Evolutionary conservation across 2,888 invertebrate species (phyloP).

Genomic region (Sylvicola cinctus): DNA sequence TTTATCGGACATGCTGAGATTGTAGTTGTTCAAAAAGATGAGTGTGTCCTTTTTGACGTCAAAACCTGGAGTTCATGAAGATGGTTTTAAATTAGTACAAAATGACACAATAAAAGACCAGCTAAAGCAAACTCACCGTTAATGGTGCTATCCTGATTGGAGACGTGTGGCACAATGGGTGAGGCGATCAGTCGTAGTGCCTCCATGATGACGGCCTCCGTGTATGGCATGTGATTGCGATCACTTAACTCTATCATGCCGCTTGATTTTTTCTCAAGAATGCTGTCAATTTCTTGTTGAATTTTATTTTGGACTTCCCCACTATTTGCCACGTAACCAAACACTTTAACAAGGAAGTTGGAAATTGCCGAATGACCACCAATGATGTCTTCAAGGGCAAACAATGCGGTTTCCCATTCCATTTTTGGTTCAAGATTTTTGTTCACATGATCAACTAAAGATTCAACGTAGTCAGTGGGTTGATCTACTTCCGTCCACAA

Average conservation of each 20-base stretch:
- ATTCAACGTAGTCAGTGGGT: constrained; percentile 35
- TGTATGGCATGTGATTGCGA: constrained; percentile 32
- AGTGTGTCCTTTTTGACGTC: constrained; percentile 37
- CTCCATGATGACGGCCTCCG: constrained; percentile 38
- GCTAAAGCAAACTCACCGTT: constrained; percentile 27
- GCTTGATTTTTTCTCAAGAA: constrained; percentile 3
- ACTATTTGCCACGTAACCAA: constrained; percentile 32
- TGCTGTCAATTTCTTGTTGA: constrained; percentile 28
- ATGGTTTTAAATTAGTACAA: constrained; percentile 1
- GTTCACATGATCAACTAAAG: constrained; percentile 30
- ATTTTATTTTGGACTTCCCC: constrained; percentile 31
- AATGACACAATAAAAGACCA: too few relatives aligned
- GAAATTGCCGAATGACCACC: constrained; percentile 44
- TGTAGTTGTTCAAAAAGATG: constrained; percentile 45
- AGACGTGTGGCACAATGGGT: constrained; percentile 46
- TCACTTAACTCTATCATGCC: constrained; percentile 15
- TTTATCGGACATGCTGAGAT: constrained; percentile 37
- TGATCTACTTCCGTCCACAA: constrained; percentile 15
- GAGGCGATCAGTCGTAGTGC: constrained; percentile 39
- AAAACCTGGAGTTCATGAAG: constrained; percentile 28
- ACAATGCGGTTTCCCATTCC: constrained; percentile 25
- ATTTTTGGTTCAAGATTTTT: constrained; percentile 21
- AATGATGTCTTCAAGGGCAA: constrained; percentile 28
- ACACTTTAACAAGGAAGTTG: constrained; percentile 35
- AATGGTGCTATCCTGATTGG: constrained; percentile 36